These are phyloP conservation scores for Xanthia icteritia DNA, from an alignment of 2,888 invertebrate species.

Conservation along the genomic window DNA sequence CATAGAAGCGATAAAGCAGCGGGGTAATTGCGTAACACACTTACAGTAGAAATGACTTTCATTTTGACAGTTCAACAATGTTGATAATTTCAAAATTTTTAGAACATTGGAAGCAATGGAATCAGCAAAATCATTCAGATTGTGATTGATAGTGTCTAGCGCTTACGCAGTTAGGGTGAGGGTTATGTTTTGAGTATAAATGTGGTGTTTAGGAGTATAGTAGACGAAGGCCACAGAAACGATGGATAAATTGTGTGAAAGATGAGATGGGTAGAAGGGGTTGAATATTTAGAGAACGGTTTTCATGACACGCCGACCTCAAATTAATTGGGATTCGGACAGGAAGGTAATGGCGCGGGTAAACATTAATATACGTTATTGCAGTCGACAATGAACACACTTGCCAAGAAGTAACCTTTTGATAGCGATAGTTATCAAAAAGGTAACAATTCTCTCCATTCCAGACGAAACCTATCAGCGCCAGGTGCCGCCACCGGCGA, in stretches of 20 bases:
- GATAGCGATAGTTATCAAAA: neutral
- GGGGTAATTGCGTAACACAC: neutral
- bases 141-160: no score
- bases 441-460: constrained; percentile 44
- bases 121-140: no score
- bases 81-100: no score
- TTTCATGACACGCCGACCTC: neutral
- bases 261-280: neutral
- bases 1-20: neutral
- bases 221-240: neutral
- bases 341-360: neutral
- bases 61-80: no score
- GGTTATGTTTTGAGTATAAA: neutral
- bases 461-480: constrained; percentile 83
- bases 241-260: neutral
- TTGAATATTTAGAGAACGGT: neutral
- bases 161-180: no score
- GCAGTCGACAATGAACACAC: neutral
- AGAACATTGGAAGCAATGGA: no score
- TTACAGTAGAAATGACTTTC: no score
- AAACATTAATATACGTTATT: neutral
- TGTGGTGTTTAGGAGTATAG: neutral
- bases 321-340: neutral
- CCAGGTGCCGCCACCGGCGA: constrained; percentile 73
- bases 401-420: neutral